A percentile compares a stretch with the other conserved stretches of the same genome.
Evolutionary conservation across 1,140 invertebrate genomes (phyloP).

Genomic region (Musca vetustissima): DNA sequence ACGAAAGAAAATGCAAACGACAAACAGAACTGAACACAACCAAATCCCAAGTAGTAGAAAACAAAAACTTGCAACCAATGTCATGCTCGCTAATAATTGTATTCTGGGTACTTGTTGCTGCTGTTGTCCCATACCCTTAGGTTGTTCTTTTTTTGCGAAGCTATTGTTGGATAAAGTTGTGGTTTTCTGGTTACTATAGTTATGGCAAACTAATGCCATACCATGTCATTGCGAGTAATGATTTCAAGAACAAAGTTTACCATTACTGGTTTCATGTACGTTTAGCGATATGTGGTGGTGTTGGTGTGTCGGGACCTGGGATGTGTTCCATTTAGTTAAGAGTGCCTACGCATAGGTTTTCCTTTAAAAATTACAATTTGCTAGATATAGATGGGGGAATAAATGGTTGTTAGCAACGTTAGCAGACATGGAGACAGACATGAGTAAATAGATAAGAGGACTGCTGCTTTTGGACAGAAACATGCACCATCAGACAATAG

Average conservation of each 20-base stretch:
- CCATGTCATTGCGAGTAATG: background rate
- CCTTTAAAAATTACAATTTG: background rate
- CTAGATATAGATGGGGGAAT: background rate
- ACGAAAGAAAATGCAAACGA: too few relatives aligned
- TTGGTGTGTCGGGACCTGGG: too few relatives aligned
- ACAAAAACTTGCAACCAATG: too few relatives aligned
- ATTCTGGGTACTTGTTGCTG: conserved; percentile 9
- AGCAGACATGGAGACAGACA: background rate
- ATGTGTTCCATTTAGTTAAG: background rate
- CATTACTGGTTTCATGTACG: too few relatives aligned
- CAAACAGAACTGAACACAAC: too few relatives aligned
- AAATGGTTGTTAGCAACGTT: conserved; percentile 1
- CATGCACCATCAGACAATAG: background rate
- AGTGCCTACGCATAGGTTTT: conserved; percentile 18
- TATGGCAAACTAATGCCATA: conserved; percentile 18
- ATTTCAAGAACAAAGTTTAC: too few relatives aligned
- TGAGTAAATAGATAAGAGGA: background rate
- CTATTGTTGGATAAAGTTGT: too few relatives aligned
- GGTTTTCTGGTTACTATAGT: background rate
- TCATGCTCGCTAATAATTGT: too few relatives aligned
- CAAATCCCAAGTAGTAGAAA: too few relatives aligned
- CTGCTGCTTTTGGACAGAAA: background rate
- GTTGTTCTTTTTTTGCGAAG: background rate
- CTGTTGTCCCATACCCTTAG: conserved; percentile 10
- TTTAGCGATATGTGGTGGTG: too few relatives aligned